A percentile compares a stretch with the other conserved stretches of the same genome.
These are phyloP conservation scores for Ptychodera flava DNA, from an alignment of 35 echinoderm and acorn worm species.

Conservation along the genomic window DNA sequence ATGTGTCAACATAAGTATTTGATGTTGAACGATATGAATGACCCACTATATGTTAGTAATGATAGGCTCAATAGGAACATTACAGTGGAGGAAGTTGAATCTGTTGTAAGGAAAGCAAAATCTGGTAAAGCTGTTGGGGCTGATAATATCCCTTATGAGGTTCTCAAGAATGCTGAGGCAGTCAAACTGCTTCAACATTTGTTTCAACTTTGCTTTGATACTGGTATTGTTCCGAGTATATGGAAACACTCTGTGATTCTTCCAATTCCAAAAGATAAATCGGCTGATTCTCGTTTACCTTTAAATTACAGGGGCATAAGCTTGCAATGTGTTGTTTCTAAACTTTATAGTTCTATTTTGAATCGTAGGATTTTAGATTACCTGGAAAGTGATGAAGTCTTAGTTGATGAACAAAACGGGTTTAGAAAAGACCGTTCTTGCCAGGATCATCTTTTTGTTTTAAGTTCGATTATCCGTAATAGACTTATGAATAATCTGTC, in stretches of 20 bases:
- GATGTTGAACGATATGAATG: background rate
- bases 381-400: background rate
- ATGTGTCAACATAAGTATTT: background rate
- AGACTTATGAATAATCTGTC: background rate
- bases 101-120: background rate
- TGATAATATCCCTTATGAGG: background rate
- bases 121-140: background rate
- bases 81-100: background rate
- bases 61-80: background rate
- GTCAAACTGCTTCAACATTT: background rate
- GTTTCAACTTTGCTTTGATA: background rate
- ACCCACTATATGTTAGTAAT: background rate
- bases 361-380: background rate
- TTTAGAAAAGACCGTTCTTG: background rate
- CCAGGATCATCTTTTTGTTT: background rate
- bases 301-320: background rate
- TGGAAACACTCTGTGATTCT: background rate
- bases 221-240: background rate
- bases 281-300: background rate
- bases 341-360: background rate
- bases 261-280: background rate
- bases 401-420: background rate
- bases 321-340: background rate
- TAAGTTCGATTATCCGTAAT: background rate
- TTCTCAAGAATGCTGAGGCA: background rate